Evolutionary conservation across 2,888 invertebrate species (phyloP).

Genomic region (Mythimna pallens): DNA sequence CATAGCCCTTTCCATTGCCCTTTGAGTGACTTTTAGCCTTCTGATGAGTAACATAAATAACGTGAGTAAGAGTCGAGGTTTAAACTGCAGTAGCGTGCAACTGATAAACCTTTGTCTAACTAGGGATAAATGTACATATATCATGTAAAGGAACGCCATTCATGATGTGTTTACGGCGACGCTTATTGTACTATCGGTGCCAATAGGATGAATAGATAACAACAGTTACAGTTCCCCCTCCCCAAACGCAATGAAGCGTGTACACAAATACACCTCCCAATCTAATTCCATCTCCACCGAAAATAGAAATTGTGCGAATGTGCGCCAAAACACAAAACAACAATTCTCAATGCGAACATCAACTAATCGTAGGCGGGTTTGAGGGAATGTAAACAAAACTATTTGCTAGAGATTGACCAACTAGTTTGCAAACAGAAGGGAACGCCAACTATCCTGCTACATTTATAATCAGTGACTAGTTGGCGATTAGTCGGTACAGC

Average conservation of each 20-base stretch:
- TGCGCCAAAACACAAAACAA: constrained; percentile 39
- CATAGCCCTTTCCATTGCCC: too few relatives aligned
- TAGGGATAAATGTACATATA: neutral
- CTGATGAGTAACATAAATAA: too few relatives aligned
- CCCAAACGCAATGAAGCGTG: constrained; percentile 23
- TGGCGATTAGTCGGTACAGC: neutral
- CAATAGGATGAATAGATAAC: constrained; percentile 16
- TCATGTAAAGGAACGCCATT: too few relatives aligned
- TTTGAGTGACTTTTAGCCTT: too few relatives aligned
- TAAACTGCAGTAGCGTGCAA: neutral
- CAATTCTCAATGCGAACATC: constrained; percentile 21
- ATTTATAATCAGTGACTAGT: neutral
- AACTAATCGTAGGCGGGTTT: constrained; percentile 39
- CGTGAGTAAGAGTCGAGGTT: too few relatives aligned
- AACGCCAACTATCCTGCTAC: neutral
- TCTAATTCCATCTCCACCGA: constrained; percentile 34
- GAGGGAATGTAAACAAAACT: constrained; percentile 63
- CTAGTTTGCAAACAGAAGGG: neutral
- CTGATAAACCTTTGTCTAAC: neutral
- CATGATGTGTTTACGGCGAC: neutral
- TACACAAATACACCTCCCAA: constrained; percentile 26
- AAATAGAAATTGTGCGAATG: constrained; percentile 40
- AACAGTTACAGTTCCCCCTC: neutral
- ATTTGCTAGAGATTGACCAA: constrained; percentile 20
- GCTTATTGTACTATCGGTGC: neutral